These are phyloP conservation scores for Metallyticus violacea DNA, from an alignment of 2,888 invertebrate species.

Conservation along the genomic window DNA sequence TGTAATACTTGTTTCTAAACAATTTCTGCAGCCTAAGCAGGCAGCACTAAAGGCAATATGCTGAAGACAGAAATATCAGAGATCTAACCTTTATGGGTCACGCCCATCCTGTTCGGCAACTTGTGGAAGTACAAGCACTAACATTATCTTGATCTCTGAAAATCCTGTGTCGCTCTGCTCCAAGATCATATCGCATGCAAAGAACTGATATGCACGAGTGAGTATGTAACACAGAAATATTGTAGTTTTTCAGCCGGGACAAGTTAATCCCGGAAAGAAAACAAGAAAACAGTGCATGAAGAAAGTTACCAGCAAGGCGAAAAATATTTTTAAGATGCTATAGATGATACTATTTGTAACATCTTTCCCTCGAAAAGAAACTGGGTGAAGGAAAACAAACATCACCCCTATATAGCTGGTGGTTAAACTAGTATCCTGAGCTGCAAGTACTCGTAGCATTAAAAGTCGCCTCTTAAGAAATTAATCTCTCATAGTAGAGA, in stretches of 20 bases:
- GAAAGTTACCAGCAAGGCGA: too few relatives aligned
- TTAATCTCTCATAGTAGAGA: too few relatives aligned
- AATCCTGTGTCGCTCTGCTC: not conserved
- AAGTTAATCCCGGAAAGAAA: not conserved
- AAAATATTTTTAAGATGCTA: too few relatives aligned
- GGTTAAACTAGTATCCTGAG: too few relatives aligned
- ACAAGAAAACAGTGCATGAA: not conserved
- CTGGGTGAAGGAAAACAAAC: too few relatives aligned
- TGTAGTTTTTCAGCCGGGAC: not conserved
- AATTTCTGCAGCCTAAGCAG: too few relatives aligned
- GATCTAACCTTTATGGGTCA: not conserved
- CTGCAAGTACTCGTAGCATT: too few relatives aligned
- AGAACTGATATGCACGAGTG: not conserved
- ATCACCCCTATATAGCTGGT: too few relatives aligned
- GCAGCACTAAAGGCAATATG: not conserved
- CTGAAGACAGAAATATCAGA: not conserved
- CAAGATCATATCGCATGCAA: not conserved
- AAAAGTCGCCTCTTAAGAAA: too few relatives aligned
- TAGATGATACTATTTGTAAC: too few relatives aligned
- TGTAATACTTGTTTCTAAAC: too few relatives aligned
- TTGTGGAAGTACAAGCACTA: not conserved
- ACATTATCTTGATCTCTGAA: not conserved
- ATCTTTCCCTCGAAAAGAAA: too few relatives aligned
- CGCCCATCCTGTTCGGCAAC: not conserved
- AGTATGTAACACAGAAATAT: not conserved